A percentile compares a stretch with the other conserved stretches of the same genome.
These are phyloP conservation scores for Drosophila mercatorum DNA, from an alignment of 2,888 invertebrate genomes.

Conservation along the genomic window DNA sequence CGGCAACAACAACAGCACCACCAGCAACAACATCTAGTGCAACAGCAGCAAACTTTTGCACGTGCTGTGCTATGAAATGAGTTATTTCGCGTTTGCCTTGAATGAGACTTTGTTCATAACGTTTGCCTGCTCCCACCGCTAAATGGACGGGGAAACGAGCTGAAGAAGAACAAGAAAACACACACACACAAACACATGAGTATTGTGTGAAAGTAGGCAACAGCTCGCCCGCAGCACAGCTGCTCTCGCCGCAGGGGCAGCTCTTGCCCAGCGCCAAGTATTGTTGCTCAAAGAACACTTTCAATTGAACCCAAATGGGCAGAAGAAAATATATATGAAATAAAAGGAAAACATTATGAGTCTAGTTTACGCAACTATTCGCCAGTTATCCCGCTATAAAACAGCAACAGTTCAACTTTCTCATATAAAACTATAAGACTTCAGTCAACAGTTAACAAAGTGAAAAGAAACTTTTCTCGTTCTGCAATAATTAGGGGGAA, in stretches of 20 bases:
- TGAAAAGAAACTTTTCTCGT: no score
- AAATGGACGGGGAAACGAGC: conserved; percentile 16
- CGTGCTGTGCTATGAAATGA: conserved; percentile 74
- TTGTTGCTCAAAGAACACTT: conserved; percentile 13
- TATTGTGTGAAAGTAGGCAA: conserved; percentile 55
- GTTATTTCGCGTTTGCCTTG: conserved; percentile 56
- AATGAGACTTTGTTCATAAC: conserved; percentile 29
- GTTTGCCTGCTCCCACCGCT: conserved; percentile 13
- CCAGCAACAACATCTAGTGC: conserved; percentile 3
- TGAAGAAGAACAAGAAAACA: not conserved
- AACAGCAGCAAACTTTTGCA: conserved; percentile 44
- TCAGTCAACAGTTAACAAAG: no score
- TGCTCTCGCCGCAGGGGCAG: conserved; percentile 32
- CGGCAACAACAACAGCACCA: conserved; percentile 25
- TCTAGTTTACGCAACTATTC: not conserved
- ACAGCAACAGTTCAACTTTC: not conserved
- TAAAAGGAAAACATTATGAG: not conserved
- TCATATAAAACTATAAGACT: not conserved
- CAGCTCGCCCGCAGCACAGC: conserved; percentile 34
- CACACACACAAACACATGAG: conserved; percentile 22
- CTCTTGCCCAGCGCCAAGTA: conserved; percentile 1
- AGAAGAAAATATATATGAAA: not conserved
- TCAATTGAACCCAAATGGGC: not conserved
- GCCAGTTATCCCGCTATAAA: not conserved
- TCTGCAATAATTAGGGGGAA: no score